phyloP scores from a whole-genome alignment of 2,888 invertebrate genomes.

The Selenia dentaria region DNA sequence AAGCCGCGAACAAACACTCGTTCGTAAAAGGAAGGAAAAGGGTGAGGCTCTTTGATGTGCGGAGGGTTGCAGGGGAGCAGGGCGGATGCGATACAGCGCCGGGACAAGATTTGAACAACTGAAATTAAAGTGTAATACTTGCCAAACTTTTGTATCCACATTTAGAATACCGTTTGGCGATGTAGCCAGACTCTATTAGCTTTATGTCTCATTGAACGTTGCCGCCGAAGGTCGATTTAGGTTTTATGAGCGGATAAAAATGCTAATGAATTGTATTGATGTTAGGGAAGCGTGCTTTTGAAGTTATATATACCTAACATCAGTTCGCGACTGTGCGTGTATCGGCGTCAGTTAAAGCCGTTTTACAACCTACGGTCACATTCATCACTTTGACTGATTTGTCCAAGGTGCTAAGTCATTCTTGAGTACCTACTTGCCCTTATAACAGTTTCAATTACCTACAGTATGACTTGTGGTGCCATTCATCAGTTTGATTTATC shows the following conservation, averaged over 20 bases:
- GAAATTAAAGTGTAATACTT: slow-evolving; percentile 81
- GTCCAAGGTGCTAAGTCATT: slow-evolving; percentile 15
- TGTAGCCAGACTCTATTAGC: slow-evolving; percentile 55
- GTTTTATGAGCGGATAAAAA: slow-evolving; percentile 48
- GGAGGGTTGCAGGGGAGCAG: slow-evolving; percentile 62
- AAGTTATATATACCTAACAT: slow-evolving; percentile 22
- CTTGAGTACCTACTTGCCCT: slow-evolving; percentile 9
- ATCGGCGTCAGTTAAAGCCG: neutral
- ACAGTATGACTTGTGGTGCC: neutral
- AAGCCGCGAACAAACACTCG: slow-evolving; percentile 44
- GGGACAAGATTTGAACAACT: slow-evolving; percentile 82
- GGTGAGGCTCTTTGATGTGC: slow-evolving; percentile 46
- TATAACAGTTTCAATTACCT: neutral
- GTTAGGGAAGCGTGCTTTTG: slow-evolving; percentile 26
- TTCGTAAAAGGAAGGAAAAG: slow-evolving; percentile 49
- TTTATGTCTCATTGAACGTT: slow-evolving; percentile 59
- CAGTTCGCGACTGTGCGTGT: neutral
- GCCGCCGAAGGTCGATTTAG: slow-evolving; percentile 42
- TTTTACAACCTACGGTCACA: neutral
- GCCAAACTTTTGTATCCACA: slow-evolving; percentile 79
- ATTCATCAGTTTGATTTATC: slow-evolving; percentile 17
- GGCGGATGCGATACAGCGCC: slow-evolving; percentile 71
- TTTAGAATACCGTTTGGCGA: slow-evolving; percentile 80
- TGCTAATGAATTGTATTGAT: slow-evolving; percentile 41
- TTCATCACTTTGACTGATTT: slow-evolving; percentile 23